Conservation (phyloP, 2,888 invertebrate genomes). For the Nephrotoma guestfalica region DNA sequence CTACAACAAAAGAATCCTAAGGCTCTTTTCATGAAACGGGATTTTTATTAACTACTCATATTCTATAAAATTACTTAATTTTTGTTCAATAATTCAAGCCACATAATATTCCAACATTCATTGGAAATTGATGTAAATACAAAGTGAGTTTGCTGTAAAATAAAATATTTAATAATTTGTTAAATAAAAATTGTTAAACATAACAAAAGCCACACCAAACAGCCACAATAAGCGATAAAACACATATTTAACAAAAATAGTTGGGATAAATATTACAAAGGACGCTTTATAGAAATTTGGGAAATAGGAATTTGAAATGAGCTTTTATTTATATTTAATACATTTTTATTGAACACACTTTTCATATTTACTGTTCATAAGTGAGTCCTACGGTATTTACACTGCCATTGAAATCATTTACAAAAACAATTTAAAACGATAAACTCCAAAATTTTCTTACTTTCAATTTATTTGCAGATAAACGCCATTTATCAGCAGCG, state of each 20-base stretch:
- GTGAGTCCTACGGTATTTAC: not conserved
- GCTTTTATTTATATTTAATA: not conserved
- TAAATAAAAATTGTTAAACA: not conserved
- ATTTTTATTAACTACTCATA: too few species aligned
- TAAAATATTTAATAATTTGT: not conserved
- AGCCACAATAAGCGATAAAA: not conserved
- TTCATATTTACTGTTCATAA: not conserved
- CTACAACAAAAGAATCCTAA: too few species aligned
- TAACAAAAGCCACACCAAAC: not conserved
- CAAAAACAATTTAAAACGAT: not conserved
- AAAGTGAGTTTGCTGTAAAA: not conserved
- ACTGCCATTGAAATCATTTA: not conserved
- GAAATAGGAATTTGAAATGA: not conserved
- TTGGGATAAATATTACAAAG: not conserved
- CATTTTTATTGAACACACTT: not conserved
- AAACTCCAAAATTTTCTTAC: slow-evolving; percentile 40
- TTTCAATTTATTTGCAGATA: slow-evolving; percentile 59
- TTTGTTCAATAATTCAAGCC: too few species aligned
- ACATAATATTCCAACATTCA: too few species aligned
- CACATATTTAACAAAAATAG: not conserved
- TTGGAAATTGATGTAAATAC: too few species aligned
- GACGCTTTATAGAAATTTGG: not conserved
- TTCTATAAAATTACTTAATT: too few species aligned
- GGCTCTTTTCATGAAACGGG: too few species aligned
- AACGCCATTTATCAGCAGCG: slow-evolving; percentile 46